Evolutionary conservation across 2,113 vertebrate species (phyloP), one percentile per base, ranked within the genome.

Genomic region (Cephalopterus ornatus): DNA sequence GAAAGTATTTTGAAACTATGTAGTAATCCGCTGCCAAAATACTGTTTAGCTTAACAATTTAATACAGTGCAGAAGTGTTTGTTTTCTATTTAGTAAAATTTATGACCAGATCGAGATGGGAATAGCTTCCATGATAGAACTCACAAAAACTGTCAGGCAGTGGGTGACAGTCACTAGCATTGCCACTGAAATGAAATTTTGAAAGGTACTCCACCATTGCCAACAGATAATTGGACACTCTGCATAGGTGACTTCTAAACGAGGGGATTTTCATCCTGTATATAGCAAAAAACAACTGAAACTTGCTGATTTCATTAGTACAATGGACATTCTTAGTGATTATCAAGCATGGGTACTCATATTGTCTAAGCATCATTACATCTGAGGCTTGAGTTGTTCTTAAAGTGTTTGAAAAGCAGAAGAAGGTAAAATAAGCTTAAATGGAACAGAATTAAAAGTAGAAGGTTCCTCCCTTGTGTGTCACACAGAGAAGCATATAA

Each of bases 301-400:
- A 62, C 75, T 70, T 90, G 41, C 17, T 83, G 85, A 94, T 83
- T 95, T 95, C 49, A 80, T 90, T 83, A 85, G 42, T 50, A 88
- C 6, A 58, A 30, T 77, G 88, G 70, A 33, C 24, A 52, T 58
- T 77, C 37, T 58, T 71, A 85, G 11, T 77, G 59, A 70, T 88
- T 95, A 81, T 79, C 0, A 21, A 93, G 27, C 37, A 61, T 6
- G 3, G 24, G 27, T 82, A 52, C 61, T 86, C 92, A 63, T 12
- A 85, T 78, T 92, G 81, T 37, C 58, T 66, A 73, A 73, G 74
- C 53, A 78, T 67, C 81, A 44, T 94, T 89, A 75, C 8, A 1
- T 76, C 44, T 68, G 53, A 85, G 26, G 23, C 68, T n/a, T 79
- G 49, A 92, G 28, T 82, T 89, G 26, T 65, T 92, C 33, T 84